These are phyloP conservation scores for Darevskia nairensis DNA, from an alignment of 2,797 vertebrate genomes.

Conservation along the genomic window DNA sequence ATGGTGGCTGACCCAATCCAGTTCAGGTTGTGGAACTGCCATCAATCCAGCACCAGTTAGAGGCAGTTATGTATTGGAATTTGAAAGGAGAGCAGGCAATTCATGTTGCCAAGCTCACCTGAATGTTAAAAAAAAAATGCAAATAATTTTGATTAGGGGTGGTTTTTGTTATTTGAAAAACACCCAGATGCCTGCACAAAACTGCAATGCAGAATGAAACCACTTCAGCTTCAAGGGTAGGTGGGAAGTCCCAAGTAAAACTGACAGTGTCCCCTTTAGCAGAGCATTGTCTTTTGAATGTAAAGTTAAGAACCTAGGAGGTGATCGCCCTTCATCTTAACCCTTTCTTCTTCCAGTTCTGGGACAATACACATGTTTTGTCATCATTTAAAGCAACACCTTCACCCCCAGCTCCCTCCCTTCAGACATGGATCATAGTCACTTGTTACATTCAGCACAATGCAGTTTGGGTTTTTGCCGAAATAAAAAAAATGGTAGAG, in stretches of 20 bases:
- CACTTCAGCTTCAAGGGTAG: background rate
- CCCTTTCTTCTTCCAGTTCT: slow-evolving; percentile 7
- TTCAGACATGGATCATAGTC: slow-evolving; percentile 8
- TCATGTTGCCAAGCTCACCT: background rate
- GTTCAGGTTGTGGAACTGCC: background rate
- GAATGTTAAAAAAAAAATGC: no score
- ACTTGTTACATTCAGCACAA: background rate
- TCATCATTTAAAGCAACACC: background rate
- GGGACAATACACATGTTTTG: background rate
- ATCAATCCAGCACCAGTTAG: no score
- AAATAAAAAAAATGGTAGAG: background rate
- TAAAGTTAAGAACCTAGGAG: slow-evolving; percentile 18
- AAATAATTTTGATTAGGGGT: background rate
- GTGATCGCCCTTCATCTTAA: background rate
- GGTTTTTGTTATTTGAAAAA: background rate
- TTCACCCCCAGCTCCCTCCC: slow-evolving; percentile 15
- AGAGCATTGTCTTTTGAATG: slow-evolving; percentile 3
- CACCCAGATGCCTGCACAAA: background rate
- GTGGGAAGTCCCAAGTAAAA: background rate
- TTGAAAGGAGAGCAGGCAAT: background rate
- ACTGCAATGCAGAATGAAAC: rapidly evolving
- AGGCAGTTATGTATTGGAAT: background rate
- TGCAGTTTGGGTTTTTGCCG: background rate
- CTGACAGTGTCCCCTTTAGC: slow-evolving; percentile 34
- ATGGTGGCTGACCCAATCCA: background rate